Evolutionary conservation across 2,113 vertebrate species (phyloP).

Genomic region (Pampusana beccarii): DNA sequence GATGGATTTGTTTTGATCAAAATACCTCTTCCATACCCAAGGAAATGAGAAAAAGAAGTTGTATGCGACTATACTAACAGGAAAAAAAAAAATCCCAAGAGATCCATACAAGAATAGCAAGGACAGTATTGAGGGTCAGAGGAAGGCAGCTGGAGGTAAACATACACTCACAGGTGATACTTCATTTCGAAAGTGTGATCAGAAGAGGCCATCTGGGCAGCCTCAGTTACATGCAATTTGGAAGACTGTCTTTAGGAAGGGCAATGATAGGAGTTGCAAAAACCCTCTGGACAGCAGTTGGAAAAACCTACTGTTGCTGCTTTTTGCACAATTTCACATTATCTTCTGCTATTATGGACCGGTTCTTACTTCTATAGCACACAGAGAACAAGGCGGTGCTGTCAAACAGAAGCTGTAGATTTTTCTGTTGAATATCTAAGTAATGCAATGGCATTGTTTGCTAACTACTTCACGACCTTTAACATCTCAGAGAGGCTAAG

Average conservation of each 20-base stretch:
- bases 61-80: background rate
- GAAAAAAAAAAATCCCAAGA: background rate
- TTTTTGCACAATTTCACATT: background rate
- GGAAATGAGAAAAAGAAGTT: background rate
- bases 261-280: background rate
- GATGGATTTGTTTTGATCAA: background rate
- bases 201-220: background rate
- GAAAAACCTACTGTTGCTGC: background rate
- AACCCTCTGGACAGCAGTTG: background rate
- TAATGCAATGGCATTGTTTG: background rate
- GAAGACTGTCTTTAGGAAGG: background rate
- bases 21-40: background rate
- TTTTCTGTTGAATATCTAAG: background rate
- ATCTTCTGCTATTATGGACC: background rate
- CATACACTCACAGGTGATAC: background rate
- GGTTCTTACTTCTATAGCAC: background rate
- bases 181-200: background rate
- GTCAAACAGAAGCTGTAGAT: background rate
- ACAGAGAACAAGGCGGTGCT: background rate
- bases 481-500: background rate
- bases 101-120: background rate
- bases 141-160: background rate
- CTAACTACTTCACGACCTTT: background rate
- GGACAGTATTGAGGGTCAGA: background rate
- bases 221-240: background rate